Evolutionary conservation across 2,113 vertebrate genomes (phyloP), one percentile per base, ranked within the genome.

Genomic region (Apteryx mantelli): DNA sequence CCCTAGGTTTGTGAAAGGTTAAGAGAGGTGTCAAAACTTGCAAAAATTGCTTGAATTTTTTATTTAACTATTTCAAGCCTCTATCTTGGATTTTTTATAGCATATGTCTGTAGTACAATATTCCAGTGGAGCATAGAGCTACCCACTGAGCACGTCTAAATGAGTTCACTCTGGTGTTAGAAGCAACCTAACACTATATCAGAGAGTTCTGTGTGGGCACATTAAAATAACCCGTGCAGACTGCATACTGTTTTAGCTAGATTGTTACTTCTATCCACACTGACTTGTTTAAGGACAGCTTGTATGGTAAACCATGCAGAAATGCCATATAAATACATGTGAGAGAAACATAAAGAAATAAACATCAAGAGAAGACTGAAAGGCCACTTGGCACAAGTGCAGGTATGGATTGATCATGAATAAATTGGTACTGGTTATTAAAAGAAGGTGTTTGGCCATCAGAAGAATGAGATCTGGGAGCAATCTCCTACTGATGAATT

Each of bases 161-260:
- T 46, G 11, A 77, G 11, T 50, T 55, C 25, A 9, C 8, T 82
- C 12, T 44, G 16, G 55, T 17, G 4, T 19, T 60, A 65, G 75
- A 91, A 80, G n/a, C 5, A 85, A 91, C 53, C 28, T 38, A 69
- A 4, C 6, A 38, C 12, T 16, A 13, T 66, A 64, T 21, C 11
- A 3, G 38, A 38, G 9, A 0, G 0, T 32, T 89, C 32, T 46
- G 10, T n/a, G n/a, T 20, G 18, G 66, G 20, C 24, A n/a, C 26
- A 8, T 46, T 75, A 91, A 82, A 89, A 84, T 53, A 64, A 50
- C 11, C 52, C 44, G 4, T 32, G 36, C 17, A 70, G 44, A 36
- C 25, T 18, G 6, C 19, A 76, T 55, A 86, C 4, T 16, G 1
- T 26, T 96, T 88, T 65, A 56, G 26, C 8, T 82, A 48, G 28